These are phyloP conservation scores for Papilio glaucus DNA, from an alignment of 1,140 invertebrate species.

Conservation along the genomic window DNA sequence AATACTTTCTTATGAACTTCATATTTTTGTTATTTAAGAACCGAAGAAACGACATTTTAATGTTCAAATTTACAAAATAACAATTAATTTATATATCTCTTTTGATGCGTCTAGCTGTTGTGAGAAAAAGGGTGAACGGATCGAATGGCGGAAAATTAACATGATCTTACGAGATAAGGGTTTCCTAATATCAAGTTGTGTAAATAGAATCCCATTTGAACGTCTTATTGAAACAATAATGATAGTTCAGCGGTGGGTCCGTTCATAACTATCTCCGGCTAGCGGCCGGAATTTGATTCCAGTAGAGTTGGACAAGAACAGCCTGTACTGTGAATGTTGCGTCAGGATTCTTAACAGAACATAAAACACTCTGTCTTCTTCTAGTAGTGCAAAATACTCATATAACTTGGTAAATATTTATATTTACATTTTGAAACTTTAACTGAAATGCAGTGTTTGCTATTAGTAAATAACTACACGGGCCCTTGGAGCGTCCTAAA, in stretches of 20 bases:
- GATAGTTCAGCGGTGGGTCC: neutral
- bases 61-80: no score
- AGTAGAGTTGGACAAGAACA: no score
- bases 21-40: no score
- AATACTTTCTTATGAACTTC: neutral
- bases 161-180: conserved; percentile 22
- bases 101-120: neutral
- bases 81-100: no score
- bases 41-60: no score
- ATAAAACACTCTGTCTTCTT: no score
- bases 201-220: conserved; percentile 5
- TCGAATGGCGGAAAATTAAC: conserved; percentile 9
- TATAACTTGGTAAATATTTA: neutral
- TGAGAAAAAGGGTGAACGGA: conserved; percentile 1
- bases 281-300: no score
- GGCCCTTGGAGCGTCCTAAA: neutral
- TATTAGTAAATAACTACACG: neutral
- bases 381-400: no score
- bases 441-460: neutral
- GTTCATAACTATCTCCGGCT: neutral
- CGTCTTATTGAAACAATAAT: neutral
- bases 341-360: no score
- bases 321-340: no score
- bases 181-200: neutral
- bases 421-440: neutral